Conservation (phyloP, 2,797 vertebrate species). For the Mycteria americana region DNA sequence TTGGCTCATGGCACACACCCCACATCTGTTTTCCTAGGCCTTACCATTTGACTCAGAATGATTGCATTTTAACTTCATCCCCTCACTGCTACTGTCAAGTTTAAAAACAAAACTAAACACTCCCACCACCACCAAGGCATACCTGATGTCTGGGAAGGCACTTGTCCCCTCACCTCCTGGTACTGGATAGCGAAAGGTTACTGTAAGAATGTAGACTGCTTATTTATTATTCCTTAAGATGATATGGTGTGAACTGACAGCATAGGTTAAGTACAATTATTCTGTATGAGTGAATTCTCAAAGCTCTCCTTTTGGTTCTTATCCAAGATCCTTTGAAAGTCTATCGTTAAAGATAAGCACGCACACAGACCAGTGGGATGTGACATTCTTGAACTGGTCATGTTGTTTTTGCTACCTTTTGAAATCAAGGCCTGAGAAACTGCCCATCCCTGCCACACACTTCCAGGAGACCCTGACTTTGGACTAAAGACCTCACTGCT, state of each 20-base stretch:
- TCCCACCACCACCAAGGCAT: not conserved
- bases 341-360: not conserved
- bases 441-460: not conserved
- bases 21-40: constrained; percentile 62
- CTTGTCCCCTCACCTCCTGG: constrained; percentile 55
- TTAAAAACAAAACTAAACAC: not conserved
- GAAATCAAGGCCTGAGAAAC: not conserved
- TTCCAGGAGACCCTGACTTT: not conserved
- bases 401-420: not conserved
- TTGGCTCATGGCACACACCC: constrained; percentile 38
- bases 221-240: constrained; percentile 44
- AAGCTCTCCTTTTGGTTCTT: constrained; percentile 20
- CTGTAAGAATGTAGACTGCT: constrained; percentile 33
- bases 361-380: not conserved
- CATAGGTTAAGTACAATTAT: constrained; percentile 9
- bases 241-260: not conserved
- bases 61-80: constrained; percentile 23
- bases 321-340: constrained; percentile 13
- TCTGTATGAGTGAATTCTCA: not conserved
- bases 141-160: not conserved
- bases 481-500: not conserved
- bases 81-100: constrained; percentile 20
- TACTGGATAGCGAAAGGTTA: constrained; percentile 17
- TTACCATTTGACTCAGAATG: constrained; percentile 28
- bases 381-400: not conserved